These are phyloP conservation scores for Megaustenia siamemsis DNA, from an alignment of 2,888 invertebrate species.

Conservation along the genomic window DNA sequence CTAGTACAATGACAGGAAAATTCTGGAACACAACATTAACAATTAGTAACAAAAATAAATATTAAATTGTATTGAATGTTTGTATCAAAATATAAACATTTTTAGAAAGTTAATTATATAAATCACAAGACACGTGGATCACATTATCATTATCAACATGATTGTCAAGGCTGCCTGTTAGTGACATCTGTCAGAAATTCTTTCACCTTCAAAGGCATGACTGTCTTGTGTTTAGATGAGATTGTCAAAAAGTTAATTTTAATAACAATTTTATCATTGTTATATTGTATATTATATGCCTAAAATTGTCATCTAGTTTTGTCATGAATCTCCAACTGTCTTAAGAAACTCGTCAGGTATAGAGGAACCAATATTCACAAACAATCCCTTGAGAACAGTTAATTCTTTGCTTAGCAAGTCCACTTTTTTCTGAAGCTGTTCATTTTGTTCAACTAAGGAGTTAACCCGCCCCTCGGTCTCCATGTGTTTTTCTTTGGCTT, in stretches of 20 bases:
- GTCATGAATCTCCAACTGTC: conserved; percentile 59
- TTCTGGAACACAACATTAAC: not conserved
- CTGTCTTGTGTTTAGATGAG: not conserved
- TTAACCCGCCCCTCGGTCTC: conserved; percentile 97
- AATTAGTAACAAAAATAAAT: conserved; percentile 12
- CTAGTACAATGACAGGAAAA: not conserved
- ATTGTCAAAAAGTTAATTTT: not conserved
- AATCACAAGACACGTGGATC: not conserved
- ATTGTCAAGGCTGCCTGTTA: not conserved
- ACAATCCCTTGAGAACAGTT: conserved; percentile 88
- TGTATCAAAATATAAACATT: conserved; percentile 30
- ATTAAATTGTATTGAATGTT: not conserved
- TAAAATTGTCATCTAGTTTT: not conserved
- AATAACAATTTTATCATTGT: not conserved
- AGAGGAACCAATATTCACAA: conserved; percentile 83
- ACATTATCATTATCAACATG: not conserved
- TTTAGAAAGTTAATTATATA: not conserved
- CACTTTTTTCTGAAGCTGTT: conserved; percentile 92
- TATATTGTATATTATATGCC: not conserved
- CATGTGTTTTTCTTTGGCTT: conserved; percentile 94
- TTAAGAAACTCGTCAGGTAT: conserved; percentile 72
- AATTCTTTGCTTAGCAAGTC: conserved; percentile 91
- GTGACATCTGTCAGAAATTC: not conserved
- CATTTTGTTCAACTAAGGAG: conserved; percentile 93
- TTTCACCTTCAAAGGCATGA: not conserved